phyloP scores from a whole-genome alignment of 2,797 vertebrate genomes.

The Rhinichthys osculus region DNA sequence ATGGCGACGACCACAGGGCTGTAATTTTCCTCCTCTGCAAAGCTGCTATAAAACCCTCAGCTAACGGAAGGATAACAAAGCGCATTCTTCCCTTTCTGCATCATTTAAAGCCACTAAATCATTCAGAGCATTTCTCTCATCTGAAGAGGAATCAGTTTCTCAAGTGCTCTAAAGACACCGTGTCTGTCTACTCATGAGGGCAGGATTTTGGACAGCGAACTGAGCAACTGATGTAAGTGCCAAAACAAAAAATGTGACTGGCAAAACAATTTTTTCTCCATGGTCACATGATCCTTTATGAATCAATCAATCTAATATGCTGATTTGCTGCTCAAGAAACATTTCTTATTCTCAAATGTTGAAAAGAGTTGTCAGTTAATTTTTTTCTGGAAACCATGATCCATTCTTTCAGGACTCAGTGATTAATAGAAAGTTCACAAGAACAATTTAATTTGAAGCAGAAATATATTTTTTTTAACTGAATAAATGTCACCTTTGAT shows the following conservation, averaged over 20 bases:
- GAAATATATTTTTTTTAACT: background rate
- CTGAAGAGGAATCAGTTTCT: conserved; percentile 17
- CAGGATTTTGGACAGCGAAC: background rate
- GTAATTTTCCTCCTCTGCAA: conserved; percentile 38
- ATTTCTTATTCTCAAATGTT: background rate
- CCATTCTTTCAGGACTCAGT: background rate
- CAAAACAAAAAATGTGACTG: background rate
- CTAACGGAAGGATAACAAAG: conserved; percentile 37
- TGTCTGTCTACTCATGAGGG: background rate
- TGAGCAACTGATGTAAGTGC: background rate
- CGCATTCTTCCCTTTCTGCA: conserved; percentile 40
- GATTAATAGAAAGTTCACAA: background rate
- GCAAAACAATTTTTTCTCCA: background rate
- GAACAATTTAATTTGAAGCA: background rate
- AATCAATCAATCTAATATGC: background rate
- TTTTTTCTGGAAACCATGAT: background rate
- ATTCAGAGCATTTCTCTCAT: conserved; percentile 29
- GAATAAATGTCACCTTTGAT: background rate
- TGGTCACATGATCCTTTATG: background rate
- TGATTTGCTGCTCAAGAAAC: background rate
- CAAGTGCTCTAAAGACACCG: background rate
- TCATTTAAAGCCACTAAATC: conserved; percentile 49
- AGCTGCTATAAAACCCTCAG: conserved; percentile 43
- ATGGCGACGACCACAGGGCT: conserved; percentile 39
- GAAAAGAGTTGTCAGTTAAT: background rate